Conservation (phyloP, 1,140 invertebrate species). For the Heliothis virescens region DNA sequence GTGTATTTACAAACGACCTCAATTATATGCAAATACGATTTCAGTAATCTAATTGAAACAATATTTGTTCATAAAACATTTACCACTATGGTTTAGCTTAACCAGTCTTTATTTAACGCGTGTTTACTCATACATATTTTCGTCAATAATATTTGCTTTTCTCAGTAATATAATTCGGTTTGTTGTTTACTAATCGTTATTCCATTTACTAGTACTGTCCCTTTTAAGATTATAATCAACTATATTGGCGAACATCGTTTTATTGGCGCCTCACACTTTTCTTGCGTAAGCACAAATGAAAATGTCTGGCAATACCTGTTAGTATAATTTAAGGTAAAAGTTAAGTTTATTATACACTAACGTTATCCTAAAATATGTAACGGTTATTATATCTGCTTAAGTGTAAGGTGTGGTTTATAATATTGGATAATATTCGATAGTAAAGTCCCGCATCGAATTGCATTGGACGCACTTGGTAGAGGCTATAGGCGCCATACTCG, state of each 20-base stretch:
- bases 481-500: slow-evolving; percentile 54
- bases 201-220: no score
- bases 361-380: slow-evolving; percentile 34
- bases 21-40: slow-evolving; percentile 12
- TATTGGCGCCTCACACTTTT: no score
- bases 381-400: slow-evolving; percentile 43
- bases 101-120: neutral
- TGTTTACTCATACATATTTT: no score
- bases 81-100: neutral
- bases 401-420: slow-evolving; percentile 55
- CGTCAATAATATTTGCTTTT: no score
- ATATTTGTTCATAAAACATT: neutral
- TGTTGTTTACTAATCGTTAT: no score
- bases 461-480: slow-evolving; percentile 57
- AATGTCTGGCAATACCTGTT: slow-evolving; percentile 16
- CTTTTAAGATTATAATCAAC: no score
- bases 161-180: no score
- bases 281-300: slow-evolving; percentile 11
- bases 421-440: slow-evolving; percentile 63
- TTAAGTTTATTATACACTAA: slow-evolving; percentile 27
- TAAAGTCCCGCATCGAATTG: slow-evolving; percentile 64
- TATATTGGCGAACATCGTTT: no score
- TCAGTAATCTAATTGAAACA: slow-evolving; percentile 2
- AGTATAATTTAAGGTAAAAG: slow-evolving; percentile 23
- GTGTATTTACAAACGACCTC: slow-evolving; percentile 11